These are phyloP conservation scores for Seriola quinqueradiata DNA, from an alignment of 2,113 vertebrate genomes.

Conservation along the genomic window DNA sequence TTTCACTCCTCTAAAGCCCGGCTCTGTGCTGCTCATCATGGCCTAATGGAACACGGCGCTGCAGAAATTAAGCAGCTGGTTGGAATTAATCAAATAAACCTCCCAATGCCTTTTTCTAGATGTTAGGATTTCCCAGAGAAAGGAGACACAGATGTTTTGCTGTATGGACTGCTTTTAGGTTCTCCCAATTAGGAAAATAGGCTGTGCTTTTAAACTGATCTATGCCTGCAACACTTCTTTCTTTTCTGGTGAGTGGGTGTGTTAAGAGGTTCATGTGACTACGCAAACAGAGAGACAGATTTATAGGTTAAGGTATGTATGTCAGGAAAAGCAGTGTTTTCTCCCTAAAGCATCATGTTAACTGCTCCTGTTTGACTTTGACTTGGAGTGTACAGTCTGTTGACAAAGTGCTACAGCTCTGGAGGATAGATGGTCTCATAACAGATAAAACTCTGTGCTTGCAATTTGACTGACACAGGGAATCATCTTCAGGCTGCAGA, in stretches of 20 bases:
- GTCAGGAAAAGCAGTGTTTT: neutral
- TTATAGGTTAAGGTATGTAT: neutral
- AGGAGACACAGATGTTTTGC: constrained; percentile 1
- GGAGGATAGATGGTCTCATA: constrained; percentile 21
- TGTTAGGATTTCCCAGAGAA: constrained; percentile 38
- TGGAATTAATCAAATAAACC: constrained; percentile 73
- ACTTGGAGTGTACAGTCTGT: neutral
- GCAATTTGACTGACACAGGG: constrained; percentile 43
- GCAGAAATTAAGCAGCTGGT: constrained; percentile 72
- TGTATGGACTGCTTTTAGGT: constrained; percentile 12
- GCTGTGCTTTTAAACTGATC: neutral
- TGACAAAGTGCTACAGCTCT: constrained; percentile 7
- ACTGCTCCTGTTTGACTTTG: neutral
- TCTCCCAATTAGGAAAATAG: constrained; percentile 24
- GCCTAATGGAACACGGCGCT: constrained; percentile 70
- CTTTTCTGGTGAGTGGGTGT: neutral
- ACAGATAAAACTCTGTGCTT: constrained; percentile 19
- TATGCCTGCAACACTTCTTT: neutral
- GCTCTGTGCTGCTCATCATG: constrained; percentile 46
- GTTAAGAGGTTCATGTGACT: neutral
- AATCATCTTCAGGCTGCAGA: constrained; percentile 47
- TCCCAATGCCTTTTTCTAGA: constrained; percentile 38
- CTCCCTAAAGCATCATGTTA: neutral
- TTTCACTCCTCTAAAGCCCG: constrained; percentile 41
- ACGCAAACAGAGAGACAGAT: neutral